Evolutionary conservation across 2,797 vertebrate genomes (phyloP).

Genomic region (Poeciliopsis presidionis): DNA sequence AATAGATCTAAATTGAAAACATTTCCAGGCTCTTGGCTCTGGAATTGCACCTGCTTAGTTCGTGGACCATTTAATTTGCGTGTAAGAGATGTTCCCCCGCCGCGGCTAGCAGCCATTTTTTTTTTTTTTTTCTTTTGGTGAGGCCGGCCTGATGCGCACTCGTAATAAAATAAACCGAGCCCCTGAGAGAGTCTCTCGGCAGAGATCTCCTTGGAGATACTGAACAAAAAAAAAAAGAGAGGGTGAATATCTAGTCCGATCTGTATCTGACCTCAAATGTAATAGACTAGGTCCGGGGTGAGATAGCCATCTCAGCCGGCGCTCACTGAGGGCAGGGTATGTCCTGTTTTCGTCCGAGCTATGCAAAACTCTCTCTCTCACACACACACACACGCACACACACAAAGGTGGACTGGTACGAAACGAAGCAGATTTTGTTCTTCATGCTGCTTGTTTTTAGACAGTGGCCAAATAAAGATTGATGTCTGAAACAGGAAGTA

Average conservation of each 20-base stretch:
- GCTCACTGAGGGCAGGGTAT: slow-evolving; percentile 41
- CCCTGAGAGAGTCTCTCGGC: slow-evolving; percentile 49
- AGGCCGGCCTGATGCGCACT: slow-evolving; percentile 38
- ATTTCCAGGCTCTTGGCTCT: slow-evolving; percentile 45
- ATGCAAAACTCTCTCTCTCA: slow-evolving; percentile 15
- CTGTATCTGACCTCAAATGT: slow-evolving; percentile 67
- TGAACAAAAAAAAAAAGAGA: slow-evolving; percentile 49
- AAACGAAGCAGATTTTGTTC: not conserved
- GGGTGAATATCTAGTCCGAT: slow-evolving; percentile 61
- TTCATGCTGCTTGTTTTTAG: not conserved
- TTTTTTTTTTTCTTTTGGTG: slow-evolving; percentile 6
- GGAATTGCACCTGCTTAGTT: slow-evolving; percentile 33
- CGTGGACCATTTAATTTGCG: slow-evolving; percentile 47
- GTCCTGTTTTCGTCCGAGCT: not conserved
- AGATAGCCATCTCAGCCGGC: slow-evolving; percentile 60
- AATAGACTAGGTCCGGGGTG: slow-evolving; percentile 68
- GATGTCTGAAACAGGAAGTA: not conserved
- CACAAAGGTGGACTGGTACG: slow-evolving; percentile 2
- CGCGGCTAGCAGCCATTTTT: not conserved
- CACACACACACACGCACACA: not conserved
- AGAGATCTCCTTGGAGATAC: slow-evolving; percentile 70
- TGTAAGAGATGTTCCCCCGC: slow-evolving; percentile 27
- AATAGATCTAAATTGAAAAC: slow-evolving; percentile 46
- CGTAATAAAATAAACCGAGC: slow-evolving; percentile 60
- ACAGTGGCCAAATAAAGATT: not conserved